These are phyloP conservation scores for Anableps anableps DNA, from an alignment of 2,797 vertebrate genomes.

Conservation along the genomic window DNA sequence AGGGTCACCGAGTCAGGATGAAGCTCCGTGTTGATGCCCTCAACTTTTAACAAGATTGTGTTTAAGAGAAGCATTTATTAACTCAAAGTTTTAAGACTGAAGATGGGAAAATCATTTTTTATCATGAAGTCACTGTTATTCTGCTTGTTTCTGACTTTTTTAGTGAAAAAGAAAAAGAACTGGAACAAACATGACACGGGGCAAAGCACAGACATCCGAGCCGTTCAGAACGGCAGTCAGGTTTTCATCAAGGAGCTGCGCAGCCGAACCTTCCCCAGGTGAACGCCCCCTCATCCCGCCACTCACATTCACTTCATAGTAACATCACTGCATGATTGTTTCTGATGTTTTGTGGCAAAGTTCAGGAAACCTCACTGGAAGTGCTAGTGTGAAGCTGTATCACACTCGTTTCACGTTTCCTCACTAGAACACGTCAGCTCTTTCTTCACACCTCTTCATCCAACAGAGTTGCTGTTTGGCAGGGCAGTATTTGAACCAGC, in stretches of 20 bases:
- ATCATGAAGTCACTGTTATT: not conserved
- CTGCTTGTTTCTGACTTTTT: not conserved
- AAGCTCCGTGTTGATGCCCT: not conserved
- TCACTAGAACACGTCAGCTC: no score
- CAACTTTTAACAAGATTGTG: not conserved
- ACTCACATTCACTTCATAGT: not conserved
- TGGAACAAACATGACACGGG: conserved; percentile 95
- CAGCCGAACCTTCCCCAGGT: conserved; percentile 97
- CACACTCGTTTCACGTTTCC: not conserved
- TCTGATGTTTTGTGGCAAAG: not conserved
- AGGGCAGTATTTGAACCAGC: no score
- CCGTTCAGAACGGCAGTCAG: conserved; percentile 97
- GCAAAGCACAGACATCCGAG: conserved; percentile 90
- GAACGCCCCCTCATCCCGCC: conserved; percentile 23
- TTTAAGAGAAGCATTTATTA: not conserved
- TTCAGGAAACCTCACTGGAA: not conserved
- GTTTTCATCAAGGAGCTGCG: conserved; percentile 97
- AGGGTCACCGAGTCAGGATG: not conserved
- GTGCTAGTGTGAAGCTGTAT: not conserved
- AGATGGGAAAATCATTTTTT: no score
- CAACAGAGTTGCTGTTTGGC: not conserved
- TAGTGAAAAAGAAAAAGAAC: conserved; percentile 98
- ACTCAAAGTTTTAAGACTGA: not conserved
- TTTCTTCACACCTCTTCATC: no score
- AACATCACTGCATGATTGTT: not conserved